A percentile compares a stretch with the other conserved stretches of the same genome.
Evolutionary conservation across 2,797 vertebrate species (phyloP).

Genomic region (Gambelia wislizenii): DNA sequence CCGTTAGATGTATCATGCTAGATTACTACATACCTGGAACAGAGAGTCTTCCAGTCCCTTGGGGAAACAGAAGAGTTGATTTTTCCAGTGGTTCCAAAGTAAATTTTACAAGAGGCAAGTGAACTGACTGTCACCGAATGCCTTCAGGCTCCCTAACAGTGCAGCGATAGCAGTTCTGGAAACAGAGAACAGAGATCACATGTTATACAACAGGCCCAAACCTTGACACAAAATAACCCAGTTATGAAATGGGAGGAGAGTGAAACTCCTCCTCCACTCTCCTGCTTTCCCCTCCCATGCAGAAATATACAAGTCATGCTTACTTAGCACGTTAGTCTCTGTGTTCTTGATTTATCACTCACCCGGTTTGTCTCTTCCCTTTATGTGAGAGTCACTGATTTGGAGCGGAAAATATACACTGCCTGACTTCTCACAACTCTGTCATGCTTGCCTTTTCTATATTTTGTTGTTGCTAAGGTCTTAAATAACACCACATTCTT

Average conservation of each 20-base stretch:
- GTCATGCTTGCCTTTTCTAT: not conserved
- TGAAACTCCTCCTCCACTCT: not conserved
- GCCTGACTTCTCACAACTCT: not conserved
- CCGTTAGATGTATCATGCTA: too few species aligned
- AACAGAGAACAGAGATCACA: not conserved
- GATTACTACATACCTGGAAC: conserved; percentile 1
- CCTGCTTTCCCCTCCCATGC: too few species aligned
- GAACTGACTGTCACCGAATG: not conserved
- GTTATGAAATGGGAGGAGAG: not conserved
- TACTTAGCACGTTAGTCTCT: too few species aligned
- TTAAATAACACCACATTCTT: not conserved
- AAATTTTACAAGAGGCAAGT: not conserved
- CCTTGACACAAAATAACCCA: not conserved
- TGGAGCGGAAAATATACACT: not conserved
- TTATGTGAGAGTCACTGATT: not conserved
- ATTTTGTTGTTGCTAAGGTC: not conserved
- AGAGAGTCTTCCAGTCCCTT: not conserved
- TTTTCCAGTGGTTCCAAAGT: not conserved
- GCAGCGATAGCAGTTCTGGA: not conserved
- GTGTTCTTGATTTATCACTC: not conserved
- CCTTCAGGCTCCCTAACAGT: not conserved
- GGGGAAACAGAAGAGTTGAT: not conserved
- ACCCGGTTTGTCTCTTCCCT: too few species aligned
- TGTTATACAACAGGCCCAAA: not conserved
- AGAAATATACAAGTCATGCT: too few species aligned